Evolutionary conservation across 2,113 vertebrate genomes (phyloP), one percentile per base, ranked within the genome.

Genomic region (Spea multiplicata): DNA sequence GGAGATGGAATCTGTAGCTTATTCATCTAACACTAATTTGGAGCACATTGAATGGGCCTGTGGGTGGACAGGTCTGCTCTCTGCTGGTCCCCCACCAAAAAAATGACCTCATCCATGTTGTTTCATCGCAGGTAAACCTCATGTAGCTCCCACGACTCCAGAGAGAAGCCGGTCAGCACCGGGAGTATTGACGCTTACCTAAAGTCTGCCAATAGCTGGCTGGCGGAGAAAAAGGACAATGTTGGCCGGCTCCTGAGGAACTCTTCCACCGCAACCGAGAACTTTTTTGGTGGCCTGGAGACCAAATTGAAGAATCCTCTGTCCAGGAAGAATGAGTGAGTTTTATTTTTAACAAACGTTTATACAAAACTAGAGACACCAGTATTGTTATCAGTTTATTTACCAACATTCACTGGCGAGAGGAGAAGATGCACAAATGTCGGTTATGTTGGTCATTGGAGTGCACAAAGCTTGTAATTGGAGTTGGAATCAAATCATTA

Each of bases 261-360:
- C 87, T 95, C 95, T 0, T 93, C 95, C 0, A 85, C 88, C 4
- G 95, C 89, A 86, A 91, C 92, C 0, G 96, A 94, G 78, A 93
- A 97, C 0, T 98, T 99, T 84, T 97, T 99, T 0, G 97, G 95
- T 44, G 96, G 96, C 5, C 87, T 99, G 79, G 97, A 98, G 86
- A 97, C 92, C 90, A 98, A 96, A 72, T 85, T 97, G 83, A 95
- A 95, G 84, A 92, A 91, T 50, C 94, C 95, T 0, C 53, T 85
- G 47, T 71, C 76, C 73, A 91, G 84, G 50, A 96, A 85, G 71
- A 90, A 81, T 0, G 92, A 94, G 97, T 99, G 83, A 90, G 95
- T 88, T 17, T 48, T 6, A 44, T 44, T 9, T 30, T 0, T 9
- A 4, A 8, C 16, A 9, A 8, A 4, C 0, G 30, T 14, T 6